Evolutionary conservation across 2,113 vertebrate species (phyloP).

Genomic region (Lota lota): DNA sequence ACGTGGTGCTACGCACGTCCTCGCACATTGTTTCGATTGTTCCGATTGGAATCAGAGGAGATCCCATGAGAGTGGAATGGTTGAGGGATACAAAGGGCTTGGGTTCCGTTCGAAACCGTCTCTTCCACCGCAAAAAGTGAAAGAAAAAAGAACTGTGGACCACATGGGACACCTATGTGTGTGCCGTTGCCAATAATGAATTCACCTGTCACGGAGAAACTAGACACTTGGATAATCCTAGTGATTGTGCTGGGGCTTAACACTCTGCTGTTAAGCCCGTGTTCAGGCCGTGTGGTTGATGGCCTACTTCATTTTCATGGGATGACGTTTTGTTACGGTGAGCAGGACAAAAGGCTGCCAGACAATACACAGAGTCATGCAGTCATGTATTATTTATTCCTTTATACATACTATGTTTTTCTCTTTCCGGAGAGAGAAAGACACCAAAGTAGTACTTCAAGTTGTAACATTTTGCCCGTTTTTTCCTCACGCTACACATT

Average conservation of each 20-base stretch:
- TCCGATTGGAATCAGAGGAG: conserved; percentile 1
- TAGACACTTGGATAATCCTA: conserved; percentile 18
- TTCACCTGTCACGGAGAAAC: not conserved
- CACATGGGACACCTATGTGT: conserved; percentile 5
- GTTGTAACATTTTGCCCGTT: too few relatives aligned
- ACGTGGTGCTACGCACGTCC: not conserved
- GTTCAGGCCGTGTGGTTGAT: conserved; percentile 26
- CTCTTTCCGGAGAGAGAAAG: too few relatives aligned
- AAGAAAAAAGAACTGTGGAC: conserved; percentile 11
- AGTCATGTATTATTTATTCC: too few relatives aligned
- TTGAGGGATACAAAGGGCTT: not conserved
- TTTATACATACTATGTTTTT: too few relatives aligned
- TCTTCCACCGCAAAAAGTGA: conserved; percentile 7
- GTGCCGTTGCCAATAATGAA: conserved; percentile 1
- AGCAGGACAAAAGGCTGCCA: too few relatives aligned
- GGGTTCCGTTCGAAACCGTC: not conserved
- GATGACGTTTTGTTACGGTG: conserved; percentile 14
- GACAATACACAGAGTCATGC: too few relatives aligned
- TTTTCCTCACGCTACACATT: too few relatives aligned
- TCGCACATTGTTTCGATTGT: conserved; percentile 11
- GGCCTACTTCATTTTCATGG: conserved; percentile 24
- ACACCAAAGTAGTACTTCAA: too few relatives aligned
- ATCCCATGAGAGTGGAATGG: not conserved
- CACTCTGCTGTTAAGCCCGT: not conserved
- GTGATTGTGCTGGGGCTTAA: conserved; percentile 1